A percentile compares a stretch with the other conserved stretches of the same genome.
Evolutionary conservation across 2,113 vertebrate genomes (phyloP).

Genomic region (Solea solea): DNA sequence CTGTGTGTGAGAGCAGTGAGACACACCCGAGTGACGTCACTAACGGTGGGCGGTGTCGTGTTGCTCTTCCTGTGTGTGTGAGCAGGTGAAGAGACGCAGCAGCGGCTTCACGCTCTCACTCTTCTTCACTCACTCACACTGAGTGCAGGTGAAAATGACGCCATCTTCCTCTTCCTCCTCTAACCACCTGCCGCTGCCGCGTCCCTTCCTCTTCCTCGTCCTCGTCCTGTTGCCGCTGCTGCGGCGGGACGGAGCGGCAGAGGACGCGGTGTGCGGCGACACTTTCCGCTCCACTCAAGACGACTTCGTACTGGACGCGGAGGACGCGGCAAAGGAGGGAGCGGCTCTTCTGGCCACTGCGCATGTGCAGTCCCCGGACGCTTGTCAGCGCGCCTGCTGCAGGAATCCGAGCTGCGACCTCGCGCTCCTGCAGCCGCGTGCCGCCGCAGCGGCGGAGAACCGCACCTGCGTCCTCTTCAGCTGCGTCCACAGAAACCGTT

Average conservation of each 20-base stretch:
- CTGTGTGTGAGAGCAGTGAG: no score
- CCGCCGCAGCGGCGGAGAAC: constrained; percentile 19
- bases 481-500: constrained; percentile 86
- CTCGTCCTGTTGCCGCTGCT: constrained; percentile 2
- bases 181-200: neutral
- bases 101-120: neutral
- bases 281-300: constrained; percentile 74
- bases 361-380: constrained; percentile 48
- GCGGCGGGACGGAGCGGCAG: neutral
- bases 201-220: neutral
- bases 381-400: constrained; percentile 87
- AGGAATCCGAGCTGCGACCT: constrained; percentile 81
- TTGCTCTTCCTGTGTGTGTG: constrained; percentile 36
- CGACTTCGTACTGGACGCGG: constrained; percentile 85
- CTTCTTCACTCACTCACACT: neutral
- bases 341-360: constrained; percentile 84
- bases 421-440: constrained; percentile 82
- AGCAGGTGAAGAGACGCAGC: neutral
- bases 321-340: constrained; percentile 84
- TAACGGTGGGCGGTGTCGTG: neutral
- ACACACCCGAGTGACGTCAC: constrained; percentile 49
- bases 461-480: constrained; percentile 85
- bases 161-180: constrained; percentile 10
- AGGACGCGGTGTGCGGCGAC: constrained; percentile 20
- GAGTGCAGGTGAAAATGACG: constrained; percentile 30